Conservation (phyloP, 2,797 vertebrate species). For the Siniperca scherzeri region DNA sequence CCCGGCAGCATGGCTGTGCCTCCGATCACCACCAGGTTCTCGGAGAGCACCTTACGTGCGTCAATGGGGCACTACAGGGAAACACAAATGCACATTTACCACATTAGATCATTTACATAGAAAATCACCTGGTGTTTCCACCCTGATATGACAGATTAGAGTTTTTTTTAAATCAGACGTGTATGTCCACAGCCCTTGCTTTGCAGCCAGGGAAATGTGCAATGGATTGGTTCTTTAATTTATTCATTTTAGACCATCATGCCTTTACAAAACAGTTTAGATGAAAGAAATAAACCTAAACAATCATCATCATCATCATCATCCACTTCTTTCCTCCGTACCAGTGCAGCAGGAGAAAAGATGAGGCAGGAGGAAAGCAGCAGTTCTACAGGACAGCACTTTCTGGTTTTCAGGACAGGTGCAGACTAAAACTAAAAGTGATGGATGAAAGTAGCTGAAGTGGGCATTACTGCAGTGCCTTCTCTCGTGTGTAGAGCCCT, state of each 20-base stretch:
- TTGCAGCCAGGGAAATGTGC: background rate
- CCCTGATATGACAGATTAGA: background rate
- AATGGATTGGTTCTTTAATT: no score
- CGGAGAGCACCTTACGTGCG: constrained; percentile 95
- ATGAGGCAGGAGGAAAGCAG: background rate
- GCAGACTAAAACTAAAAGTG: constrained; percentile 8
- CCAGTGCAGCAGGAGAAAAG: background rate
- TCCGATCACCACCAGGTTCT: constrained; percentile 96
- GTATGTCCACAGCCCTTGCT: background rate
- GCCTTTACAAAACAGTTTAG: background rate
- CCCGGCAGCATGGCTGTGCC: constrained; percentile 97
- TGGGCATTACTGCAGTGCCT: constrained; percentile 7
- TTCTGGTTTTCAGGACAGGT: constrained; percentile 6
- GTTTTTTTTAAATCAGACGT: background rate
- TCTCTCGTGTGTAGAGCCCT: background rate
- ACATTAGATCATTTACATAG: background rate
- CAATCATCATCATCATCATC: background rate
- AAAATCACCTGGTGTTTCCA: background rate
- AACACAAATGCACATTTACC: background rate
- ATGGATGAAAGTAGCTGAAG: constrained; percentile 9
- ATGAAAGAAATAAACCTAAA: background rate
- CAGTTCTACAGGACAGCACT: background rate
- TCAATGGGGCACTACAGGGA: constrained; percentile 94
- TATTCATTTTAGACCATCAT: background rate
- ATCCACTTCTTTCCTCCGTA: background rate